Evolutionary conservation across 1,140 invertebrate species (phyloP).

Genomic region (Zaprionus inermis): DNA sequence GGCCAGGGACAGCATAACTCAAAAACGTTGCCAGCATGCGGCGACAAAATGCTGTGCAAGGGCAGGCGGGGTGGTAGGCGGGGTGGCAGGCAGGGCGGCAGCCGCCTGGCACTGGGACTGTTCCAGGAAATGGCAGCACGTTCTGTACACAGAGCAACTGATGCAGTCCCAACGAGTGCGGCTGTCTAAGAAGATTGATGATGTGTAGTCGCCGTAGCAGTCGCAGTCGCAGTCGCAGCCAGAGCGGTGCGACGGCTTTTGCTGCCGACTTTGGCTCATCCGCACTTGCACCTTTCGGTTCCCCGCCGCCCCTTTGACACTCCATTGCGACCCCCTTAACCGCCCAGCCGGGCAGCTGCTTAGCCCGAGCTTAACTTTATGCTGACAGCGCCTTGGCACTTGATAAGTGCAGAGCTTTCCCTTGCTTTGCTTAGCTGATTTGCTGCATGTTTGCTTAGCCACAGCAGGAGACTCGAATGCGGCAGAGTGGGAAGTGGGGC

Average conservation of each 20-base stretch:
- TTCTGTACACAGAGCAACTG: conserved; percentile 71
- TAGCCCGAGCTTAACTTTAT: conserved; percentile 76
- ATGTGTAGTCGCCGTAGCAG: conserved; percentile 70
- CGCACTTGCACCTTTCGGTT: conserved; percentile 13
- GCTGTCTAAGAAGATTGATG: conserved; percentile 81
- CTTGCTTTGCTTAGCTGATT: conserved; percentile 62
- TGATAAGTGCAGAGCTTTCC: conserved; percentile 65
- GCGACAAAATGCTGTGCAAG: conserved; percentile 78
- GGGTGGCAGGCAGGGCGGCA: conserved; percentile 3
- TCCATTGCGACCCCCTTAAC: neutral
- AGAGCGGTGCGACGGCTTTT: conserved; percentile 32
- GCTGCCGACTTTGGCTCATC: conserved; percentile 29
- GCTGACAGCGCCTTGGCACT: conserved; percentile 80
- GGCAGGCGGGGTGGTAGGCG: conserved; percentile 12
- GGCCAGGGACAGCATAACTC: conserved; percentile 63
- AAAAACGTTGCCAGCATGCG: conserved; percentile 67
- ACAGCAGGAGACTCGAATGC: conserved; percentile 14
- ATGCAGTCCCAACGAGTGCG: conserved; percentile 62
- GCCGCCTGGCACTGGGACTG: conserved; percentile 2
- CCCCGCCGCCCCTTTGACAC: no score
- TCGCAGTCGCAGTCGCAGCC: conserved; percentile 32
- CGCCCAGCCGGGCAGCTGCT: conserved; percentile 57
- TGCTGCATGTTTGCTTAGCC: conserved; percentile 65
- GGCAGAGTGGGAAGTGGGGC: neutral
- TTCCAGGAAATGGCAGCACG: conserved; percentile 70